Percentiles rank a stretch among this genome's conserved stretches.
phyloP scores from a whole-genome alignment of 2,797 vertebrate genomes.

The Geotrypetes seraphini region DNA sequence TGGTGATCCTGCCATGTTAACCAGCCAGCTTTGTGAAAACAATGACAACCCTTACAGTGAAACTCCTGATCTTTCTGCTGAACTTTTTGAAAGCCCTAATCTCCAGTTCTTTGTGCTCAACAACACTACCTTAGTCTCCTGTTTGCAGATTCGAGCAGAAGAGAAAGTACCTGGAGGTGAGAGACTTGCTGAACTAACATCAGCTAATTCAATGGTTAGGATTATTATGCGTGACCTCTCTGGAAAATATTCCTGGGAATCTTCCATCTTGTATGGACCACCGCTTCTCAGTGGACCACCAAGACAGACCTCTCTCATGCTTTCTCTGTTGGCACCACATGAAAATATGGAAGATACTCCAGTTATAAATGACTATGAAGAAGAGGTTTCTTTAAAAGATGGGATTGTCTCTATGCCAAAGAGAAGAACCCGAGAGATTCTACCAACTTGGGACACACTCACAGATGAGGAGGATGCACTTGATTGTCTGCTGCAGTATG shows the following conservation, averaged over 20 bases:
- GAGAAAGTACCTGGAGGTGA: conserved; percentile 83
- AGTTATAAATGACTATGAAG: conserved; percentile 41
- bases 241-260: conserved; percentile 96
- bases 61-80: conserved; percentile 83
- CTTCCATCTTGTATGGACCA: conserved; percentile 86
- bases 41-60: conserved; percentile 93
- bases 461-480: conserved; percentile 83
- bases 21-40: conserved; percentile 94
- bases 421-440: conserved; percentile 75
- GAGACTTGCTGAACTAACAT: conserved; percentile 83
- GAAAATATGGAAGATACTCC: conserved; percentile 51
- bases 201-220: conserved; percentile 81
- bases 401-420: conserved; percentile 66
- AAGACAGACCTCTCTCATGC: conserved; percentile 44
- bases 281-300: conserved; percentile 58
- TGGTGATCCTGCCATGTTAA: conserved; percentile 90
- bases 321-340: conserved; percentile 47
- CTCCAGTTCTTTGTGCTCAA: conserved; percentile 94
- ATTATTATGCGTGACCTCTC: conserved; percentile 90
- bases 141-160: conserved; percentile 83
- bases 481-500: conserved; percentile 90
- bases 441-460: conserved; percentile 86
- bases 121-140: conserved; percentile 85
- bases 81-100: conserved; percentile 94
- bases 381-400: conserved; percentile 52